Base-by-base conservation (phyloP, 1,140 invertebrate genomes). In the Mylabris phalerata region DNA sequence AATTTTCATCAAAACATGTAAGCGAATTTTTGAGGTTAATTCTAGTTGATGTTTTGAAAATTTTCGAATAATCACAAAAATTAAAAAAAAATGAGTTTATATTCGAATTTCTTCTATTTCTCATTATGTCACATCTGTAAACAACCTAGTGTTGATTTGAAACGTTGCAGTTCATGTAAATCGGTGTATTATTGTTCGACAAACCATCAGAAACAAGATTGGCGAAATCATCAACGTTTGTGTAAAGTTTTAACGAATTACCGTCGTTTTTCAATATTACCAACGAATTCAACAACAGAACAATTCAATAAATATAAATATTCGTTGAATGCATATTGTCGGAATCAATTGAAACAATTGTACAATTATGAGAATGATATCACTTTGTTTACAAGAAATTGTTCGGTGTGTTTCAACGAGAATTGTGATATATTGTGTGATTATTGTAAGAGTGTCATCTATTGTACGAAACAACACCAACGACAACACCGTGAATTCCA, bases 381-480 rank as follows among this genome's bases (percentile, higher is more conserved):
- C 19, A 26, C 19, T 1, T 26, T 48, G 19, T 48, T 48, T 27
- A 24, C 46, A 3, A 11, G 27, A 13, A 10, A 26, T 27, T 74
- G 72, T 60, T 57, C 62, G 10, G 42, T 67, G 3, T 74, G 72
- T 64, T 67, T 58, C 49, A 56, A 59, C 3, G 40, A 11, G 41
- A 48, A 66, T 41, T 24, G 48, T 41, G 26, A 68, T 3, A 59
- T 62, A 55, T 59, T 63, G 32, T 74, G 72, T 57, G 2, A 49
- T 7, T 25, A 59, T 2, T 74, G 71, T 61, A 46, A 60, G n/a
- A 67, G 57, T 59, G 65, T 64, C 7, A 64, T 60, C 48, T 74
- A 72, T 63, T 74, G 71, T 51, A 68, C 64, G 1, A 26, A 46
- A 19, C 57, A 66, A 46, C 71, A 73, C 52, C 27, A 68, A 64